Conservation (phyloP, 53 echinoderm and acorn worm species). For the Echinometra lucunter region DNA sequence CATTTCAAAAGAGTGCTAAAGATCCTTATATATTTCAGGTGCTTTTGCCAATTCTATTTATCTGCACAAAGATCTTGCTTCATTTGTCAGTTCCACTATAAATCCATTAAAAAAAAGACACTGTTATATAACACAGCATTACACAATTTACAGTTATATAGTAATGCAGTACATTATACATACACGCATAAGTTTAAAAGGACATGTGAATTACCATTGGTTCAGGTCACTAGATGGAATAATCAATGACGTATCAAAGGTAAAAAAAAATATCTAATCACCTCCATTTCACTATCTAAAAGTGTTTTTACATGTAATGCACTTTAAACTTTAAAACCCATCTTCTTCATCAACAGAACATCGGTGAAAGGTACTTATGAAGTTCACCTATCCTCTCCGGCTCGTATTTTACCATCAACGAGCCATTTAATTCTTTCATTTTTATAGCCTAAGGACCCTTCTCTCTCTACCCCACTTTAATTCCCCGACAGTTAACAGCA, state of each 20-base stretch:
- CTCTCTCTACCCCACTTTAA: conserved; percentile 47
- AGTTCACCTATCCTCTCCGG: neutral
- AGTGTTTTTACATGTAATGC: conserved; percentile 4
- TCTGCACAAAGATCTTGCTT: too few relatives aligned
- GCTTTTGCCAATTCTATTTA: too few relatives aligned
- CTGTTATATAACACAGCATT: too few relatives aligned
- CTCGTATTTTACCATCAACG: conserved; percentile 13
- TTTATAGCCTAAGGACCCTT: conserved; percentile 35
- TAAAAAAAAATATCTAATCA: neutral
- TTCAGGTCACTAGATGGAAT: neutral
- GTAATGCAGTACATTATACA: too few relatives aligned
- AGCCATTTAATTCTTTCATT: conserved; percentile 46
- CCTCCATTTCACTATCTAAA: neutral
- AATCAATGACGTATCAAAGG: neutral
- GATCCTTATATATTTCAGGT: too few relatives aligned
- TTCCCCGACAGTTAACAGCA: conserved; percentile 48
- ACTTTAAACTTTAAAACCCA: conserved; percentile 24
- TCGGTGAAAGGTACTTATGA: neutral
- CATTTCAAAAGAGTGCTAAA: too few relatives aligned
- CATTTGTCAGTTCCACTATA: too few relatives aligned
- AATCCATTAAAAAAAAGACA: too few relatives aligned
- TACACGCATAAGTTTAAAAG: neutral
- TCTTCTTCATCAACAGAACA: conserved; percentile 9
- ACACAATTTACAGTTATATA: too few relatives aligned
- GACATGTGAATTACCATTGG: neutral